Evolutionary conservation across 2,113 vertebrate genomes (phyloP).

Genomic region (Percina caprodes): DNA sequence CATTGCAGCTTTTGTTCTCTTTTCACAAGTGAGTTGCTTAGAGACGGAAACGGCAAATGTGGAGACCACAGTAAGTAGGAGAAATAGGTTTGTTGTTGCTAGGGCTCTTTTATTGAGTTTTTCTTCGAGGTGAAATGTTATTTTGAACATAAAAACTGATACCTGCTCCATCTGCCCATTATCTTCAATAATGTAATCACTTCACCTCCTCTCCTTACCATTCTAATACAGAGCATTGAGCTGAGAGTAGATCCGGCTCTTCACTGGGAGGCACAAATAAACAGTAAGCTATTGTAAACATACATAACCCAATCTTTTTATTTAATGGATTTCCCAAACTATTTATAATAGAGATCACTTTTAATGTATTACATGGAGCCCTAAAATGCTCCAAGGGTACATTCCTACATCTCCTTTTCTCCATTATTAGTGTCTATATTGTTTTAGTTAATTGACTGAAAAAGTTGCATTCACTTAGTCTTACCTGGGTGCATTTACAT

Average conservation of each 20-base stretch:
- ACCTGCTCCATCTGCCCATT: neutral
- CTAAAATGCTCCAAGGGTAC: too few relatives aligned
- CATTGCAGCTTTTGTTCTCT: neutral
- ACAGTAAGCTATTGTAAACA: too few relatives aligned
- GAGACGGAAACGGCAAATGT: neutral
- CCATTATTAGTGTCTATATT: neutral
- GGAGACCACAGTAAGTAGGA: neutral
- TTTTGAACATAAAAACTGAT: neutral
- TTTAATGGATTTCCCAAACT: too few relatives aligned
- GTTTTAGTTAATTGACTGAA: neutral
- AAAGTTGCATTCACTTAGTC: neutral
- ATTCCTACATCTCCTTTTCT: neutral
- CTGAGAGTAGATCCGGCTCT: too few relatives aligned
- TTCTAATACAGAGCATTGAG: too few relatives aligned
- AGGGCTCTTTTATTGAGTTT: neutral
- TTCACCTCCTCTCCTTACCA: neutral
- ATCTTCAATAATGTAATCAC: neutral
- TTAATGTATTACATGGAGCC: too few relatives aligned
- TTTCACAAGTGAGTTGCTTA: conserved; percentile 1
- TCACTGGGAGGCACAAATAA: too few relatives aligned
- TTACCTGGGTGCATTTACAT: neutral
- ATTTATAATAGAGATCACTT: too few relatives aligned
- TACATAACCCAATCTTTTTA: too few relatives aligned
- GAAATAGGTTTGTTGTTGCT: neutral
- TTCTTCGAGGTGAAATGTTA: neutral